Evolutionary conservation across 2,888 invertebrate species (phyloP), one percentile per base, ranked within the genome.

Genomic region (Diplazon laetatorius): DNA sequence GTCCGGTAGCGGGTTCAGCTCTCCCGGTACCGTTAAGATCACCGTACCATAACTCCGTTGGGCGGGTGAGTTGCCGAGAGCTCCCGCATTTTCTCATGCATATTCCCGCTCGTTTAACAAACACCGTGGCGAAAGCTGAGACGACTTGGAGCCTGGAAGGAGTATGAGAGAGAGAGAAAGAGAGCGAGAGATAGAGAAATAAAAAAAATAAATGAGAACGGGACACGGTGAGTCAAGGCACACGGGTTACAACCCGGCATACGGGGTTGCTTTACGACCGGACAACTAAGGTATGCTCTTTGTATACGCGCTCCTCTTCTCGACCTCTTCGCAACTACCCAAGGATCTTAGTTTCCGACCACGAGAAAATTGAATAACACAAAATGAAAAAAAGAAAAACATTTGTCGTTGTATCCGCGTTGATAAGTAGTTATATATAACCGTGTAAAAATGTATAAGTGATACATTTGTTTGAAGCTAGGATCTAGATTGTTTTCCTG

Each of bases 241-340:
- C 73, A 81, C 81, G 82, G 81, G 85, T 87, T 88, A 25, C 85
- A 85, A 85, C 80, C 78, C 78, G 89, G 87, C 90, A 90, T 90
- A 90, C 90, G 90, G 90, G 89, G 86, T 87, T 89, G 86, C 89
- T 90, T 90, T 90, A 90, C 89, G 89, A 89, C 89, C 89, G 88
- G 90, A 90, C 90, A 90, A 90, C 90, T 90, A 90, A 90, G 90
- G 90, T 90, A 90, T 90, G 90, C 88, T 90, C 84, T 85, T 78
- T 72, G 78, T 78, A 75, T 75, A 78, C 68, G 55, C 65, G 74
- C 59, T 63, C 68, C 78, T 72, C 71, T 78, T 70, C 62, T 78
- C 71, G 44, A 44, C 60, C 55, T 71, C 71, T 78, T 50, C 57
- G 44, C 60, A 62, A 42, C 35, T 69, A 25, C 62, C 63, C 37